Conservation (phyloP, 2,113 vertebrate species). For the Pandion haliaetus region DNA sequence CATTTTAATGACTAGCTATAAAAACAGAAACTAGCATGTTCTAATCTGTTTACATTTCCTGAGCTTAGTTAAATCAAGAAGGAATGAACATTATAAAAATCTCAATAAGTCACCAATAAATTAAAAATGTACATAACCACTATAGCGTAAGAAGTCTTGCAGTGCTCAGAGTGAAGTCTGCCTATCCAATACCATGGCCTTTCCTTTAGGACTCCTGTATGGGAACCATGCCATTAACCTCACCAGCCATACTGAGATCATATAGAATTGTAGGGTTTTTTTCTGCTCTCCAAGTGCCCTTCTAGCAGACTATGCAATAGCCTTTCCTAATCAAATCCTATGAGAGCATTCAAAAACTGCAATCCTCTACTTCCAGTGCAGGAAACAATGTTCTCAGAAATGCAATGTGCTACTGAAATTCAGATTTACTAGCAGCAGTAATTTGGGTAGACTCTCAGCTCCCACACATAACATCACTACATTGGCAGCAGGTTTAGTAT, state of each 20-base stretch:
- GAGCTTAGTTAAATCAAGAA: constrained; percentile 63
- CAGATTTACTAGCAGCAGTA: not conserved
- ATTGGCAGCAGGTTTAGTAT: not conserved
- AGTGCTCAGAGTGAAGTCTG: not conserved
- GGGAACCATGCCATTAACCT: not conserved
- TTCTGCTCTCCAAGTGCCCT: not conserved
- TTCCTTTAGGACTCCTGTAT: not conserved
- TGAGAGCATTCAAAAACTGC: not conserved
- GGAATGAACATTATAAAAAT: constrained; percentile 58
- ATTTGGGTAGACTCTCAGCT: not conserved
- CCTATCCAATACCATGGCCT: not conserved
- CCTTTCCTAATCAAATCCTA: not conserved
- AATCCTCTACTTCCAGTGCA: not conserved
- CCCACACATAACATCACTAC: not conserved
- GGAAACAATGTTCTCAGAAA: not conserved
- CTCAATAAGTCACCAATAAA: constrained; percentile 31
- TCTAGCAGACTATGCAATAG: not conserved
- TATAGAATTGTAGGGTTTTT: not conserved
- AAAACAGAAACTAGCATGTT: constrained; percentile 57
- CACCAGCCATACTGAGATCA: constrained; percentile 8
- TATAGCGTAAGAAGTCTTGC: not conserved
- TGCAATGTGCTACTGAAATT: not conserved
- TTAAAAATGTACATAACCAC: constrained; percentile 25
- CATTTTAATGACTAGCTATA: constrained; percentile 55
- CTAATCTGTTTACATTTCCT: constrained; percentile 66